Percentiles rank a stretch among this genome's conserved stretches.
Evolutionary conservation across 2,113 vertebrate species (phyloP).

Genomic region (Onychostoma macrolepis): DNA sequence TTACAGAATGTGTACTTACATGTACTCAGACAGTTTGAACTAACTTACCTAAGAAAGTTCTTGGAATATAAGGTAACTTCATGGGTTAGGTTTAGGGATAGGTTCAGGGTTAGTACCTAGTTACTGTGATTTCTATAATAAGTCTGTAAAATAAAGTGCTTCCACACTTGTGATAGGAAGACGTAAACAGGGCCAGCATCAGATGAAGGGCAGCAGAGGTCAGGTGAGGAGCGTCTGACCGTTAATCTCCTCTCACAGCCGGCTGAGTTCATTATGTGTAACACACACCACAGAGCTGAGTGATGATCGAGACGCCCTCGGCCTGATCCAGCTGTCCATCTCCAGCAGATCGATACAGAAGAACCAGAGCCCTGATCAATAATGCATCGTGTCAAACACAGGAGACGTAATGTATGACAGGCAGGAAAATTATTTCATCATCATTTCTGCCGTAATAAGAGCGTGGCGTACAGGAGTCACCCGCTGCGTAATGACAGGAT

Average conservation of each 20-base stretch:
- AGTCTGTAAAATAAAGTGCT: too few relatives aligned
- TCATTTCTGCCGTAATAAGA: not conserved
- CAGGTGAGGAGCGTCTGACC: not conserved
- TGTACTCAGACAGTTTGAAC: too few relatives aligned
- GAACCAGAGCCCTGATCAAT: conserved; percentile 64
- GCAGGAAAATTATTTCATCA: not conserved
- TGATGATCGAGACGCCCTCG: conserved; percentile 47
- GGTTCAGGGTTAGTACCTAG: too few relatives aligned
- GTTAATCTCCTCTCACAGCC: conserved; percentile 62
- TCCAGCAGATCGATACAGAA: conserved; percentile 68
- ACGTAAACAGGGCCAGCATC: too few relatives aligned
- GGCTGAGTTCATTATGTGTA: conserved; percentile 72
- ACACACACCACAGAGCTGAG: conserved; percentile 65
- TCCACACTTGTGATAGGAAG: too few relatives aligned
- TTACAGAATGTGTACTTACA: too few relatives aligned
- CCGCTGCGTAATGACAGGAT: not conserved
- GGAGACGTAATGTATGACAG: conserved; percentile 19
- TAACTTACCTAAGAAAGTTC: too few relatives aligned
- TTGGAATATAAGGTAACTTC: too few relatives aligned
- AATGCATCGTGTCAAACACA: conserved; percentile 62
- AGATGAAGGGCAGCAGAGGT: not conserved
- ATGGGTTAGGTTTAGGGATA: too few relatives aligned
- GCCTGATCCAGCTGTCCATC: conserved; percentile 31
- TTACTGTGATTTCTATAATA: too few relatives aligned
- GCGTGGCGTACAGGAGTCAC: not conserved